Conservation (phyloP, 2,888 invertebrate species). For the Aradus depressus region DNA sequence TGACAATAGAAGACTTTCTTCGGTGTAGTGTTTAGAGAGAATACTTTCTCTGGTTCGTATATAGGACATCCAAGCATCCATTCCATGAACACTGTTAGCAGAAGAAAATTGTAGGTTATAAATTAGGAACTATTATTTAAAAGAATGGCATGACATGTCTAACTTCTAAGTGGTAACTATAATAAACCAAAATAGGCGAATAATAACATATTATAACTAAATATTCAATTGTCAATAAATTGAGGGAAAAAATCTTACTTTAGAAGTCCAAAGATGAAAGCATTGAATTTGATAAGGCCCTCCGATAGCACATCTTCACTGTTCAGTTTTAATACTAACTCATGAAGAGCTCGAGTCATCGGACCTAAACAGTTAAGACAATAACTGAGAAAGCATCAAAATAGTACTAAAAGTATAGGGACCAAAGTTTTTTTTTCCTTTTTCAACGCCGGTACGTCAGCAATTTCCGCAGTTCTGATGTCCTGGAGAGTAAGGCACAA, state of each 20-base stretch:
- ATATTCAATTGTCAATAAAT: conserved; percentile 3
- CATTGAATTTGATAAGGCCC: conserved; percentile 76
- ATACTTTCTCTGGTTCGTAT: conserved; percentile 72
- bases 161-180: background rate
- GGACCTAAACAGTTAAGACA: no score
- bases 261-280: conserved; percentile 73
- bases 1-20: conserved; percentile 57
- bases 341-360: conserved; percentile 69
- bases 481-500: no score
- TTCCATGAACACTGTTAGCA: conserved; percentile 56
- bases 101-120: background rate
- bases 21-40: conserved; percentile 65
- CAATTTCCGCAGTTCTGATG: no score
- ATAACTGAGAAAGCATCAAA: no score
- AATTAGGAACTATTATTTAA: background rate
- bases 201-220: conserved; percentile 9
- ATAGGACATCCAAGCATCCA: conserved; percentile 84
- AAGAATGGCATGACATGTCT: background rate
- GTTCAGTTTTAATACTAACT: conserved; percentile 70
- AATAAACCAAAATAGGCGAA: background rate
- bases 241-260: conserved; percentile 65
- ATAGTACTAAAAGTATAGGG: no score
- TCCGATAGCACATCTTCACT: conserved; percentile 71
- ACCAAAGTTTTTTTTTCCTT: no score
- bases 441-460: no score